phyloP scores from a whole-genome alignment of 2,113 vertebrate genomes.

The Furnarius figulus region DNA sequence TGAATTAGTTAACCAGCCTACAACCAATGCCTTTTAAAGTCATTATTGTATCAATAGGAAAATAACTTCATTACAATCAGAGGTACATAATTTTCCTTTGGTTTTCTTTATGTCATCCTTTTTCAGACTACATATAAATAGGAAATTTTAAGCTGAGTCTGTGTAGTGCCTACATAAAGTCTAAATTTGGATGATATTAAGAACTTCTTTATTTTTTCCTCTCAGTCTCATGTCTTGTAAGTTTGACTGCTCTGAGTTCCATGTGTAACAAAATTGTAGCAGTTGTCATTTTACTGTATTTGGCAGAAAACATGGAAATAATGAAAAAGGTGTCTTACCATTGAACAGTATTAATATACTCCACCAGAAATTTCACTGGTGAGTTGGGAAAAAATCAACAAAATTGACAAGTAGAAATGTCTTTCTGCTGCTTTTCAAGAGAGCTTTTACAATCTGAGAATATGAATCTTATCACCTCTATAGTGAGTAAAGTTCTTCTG shows the following conservation, averaged over 20 bases:
- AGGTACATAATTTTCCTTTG: background rate
- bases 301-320: background rate
- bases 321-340: background rate
- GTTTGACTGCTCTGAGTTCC: background rate
- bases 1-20: background rate
- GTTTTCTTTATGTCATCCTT: background rate
- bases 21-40: background rate
- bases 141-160: background rate
- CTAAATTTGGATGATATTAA: constrained; percentile 26
- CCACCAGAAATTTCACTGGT: background rate
- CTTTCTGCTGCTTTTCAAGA: background rate
- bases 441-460: background rate
- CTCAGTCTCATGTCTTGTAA: background rate
- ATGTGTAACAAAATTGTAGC: background rate
- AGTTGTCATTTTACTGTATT: background rate
- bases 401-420: background rate
- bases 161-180: background rate
- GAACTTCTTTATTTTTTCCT: background rate
- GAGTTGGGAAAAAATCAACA: background rate
- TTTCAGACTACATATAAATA: background rate
- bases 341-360: background rate
- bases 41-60: background rate
- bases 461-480: background rate
- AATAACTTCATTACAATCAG: background rate
- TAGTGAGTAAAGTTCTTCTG: background rate